These are phyloP conservation scores for Procambarus virginalis DNA, from an alignment of 1,140 invertebrate genomes.

Conservation along the genomic window DNA sequence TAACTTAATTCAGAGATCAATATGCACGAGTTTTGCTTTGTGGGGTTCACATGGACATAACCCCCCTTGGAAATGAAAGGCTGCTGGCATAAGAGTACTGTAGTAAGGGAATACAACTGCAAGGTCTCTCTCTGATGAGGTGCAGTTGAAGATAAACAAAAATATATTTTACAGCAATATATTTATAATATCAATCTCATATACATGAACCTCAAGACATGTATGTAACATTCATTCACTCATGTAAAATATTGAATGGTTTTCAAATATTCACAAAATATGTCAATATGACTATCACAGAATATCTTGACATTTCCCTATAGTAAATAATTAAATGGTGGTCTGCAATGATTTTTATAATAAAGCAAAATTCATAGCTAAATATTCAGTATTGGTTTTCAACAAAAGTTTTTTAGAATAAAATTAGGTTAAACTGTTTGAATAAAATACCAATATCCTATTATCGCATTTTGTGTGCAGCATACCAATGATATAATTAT, in stretches of 20 bases:
- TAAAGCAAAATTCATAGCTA: neutral
- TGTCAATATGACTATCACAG: conserved; percentile 61
- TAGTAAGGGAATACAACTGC: too few relatives aligned
- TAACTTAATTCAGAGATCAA: too few relatives aligned
- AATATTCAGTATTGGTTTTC: neutral
- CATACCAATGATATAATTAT: neutral
- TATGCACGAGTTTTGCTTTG: too few relatives aligned
- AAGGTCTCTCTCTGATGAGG: too few relatives aligned
- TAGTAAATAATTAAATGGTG: neutral
- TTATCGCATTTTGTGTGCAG: neutral
- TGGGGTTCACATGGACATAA: too few relatives aligned
- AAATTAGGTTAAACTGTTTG: neutral
- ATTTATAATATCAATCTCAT: conserved; percentile 22
- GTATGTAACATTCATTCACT: conserved; percentile 23
- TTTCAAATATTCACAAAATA: conserved; percentile 36
- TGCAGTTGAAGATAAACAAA: neutral
- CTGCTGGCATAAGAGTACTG: too few relatives aligned
- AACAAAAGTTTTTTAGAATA: neutral
- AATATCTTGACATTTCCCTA: conserved; percentile 42
- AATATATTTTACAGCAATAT: conserved; percentile 13
- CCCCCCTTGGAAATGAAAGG: too few relatives aligned
- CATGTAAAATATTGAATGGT: conserved; percentile 15
- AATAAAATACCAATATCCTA: neutral
- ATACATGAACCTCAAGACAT: conserved; percentile 20
- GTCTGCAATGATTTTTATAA: neutral